These are phyloP conservation scores for Sylvia atricapilla DNA, from an alignment of 2,113 vertebrate species.

Conservation along the genomic window DNA sequence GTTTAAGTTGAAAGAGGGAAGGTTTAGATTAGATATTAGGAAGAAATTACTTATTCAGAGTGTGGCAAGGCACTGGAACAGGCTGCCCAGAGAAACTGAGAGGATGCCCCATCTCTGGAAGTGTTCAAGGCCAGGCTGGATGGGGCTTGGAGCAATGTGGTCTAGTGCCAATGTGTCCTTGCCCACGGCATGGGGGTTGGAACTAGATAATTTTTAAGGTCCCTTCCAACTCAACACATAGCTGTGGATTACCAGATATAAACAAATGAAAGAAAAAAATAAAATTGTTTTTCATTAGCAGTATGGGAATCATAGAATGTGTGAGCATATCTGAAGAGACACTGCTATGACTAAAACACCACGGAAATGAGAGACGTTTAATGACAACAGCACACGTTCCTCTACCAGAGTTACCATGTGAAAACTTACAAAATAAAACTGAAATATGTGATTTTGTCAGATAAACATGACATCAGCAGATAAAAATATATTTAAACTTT, in stretches of 20 bases:
- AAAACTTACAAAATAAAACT: not conserved
- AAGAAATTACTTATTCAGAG: not conserved
- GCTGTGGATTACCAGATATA: not conserved
- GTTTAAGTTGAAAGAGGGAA: not conserved
- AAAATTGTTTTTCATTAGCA: not conserved
- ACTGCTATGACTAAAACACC: not conserved
- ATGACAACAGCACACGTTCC: not conserved
- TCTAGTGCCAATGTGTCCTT: not conserved
- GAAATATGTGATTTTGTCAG: not conserved
- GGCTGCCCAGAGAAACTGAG: not conserved
- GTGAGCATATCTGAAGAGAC: not conserved
- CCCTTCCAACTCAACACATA: not conserved
- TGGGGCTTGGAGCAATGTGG: not conserved
- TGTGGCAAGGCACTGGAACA: not conserved
- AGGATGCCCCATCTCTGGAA: not conserved
- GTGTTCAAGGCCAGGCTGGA: not conserved
- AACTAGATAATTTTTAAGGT: not conserved
- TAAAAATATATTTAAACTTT: not conserved
- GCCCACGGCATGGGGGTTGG: not conserved
- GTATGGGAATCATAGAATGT: not conserved
- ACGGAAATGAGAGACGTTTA: not conserved
- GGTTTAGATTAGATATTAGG: not conserved
- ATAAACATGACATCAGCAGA: not conserved
- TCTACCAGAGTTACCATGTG: not conserved
- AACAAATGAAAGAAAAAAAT: not conserved